Conservation (phyloP, 2,888 invertebrate species). For the Tachina grossa region DNA sequence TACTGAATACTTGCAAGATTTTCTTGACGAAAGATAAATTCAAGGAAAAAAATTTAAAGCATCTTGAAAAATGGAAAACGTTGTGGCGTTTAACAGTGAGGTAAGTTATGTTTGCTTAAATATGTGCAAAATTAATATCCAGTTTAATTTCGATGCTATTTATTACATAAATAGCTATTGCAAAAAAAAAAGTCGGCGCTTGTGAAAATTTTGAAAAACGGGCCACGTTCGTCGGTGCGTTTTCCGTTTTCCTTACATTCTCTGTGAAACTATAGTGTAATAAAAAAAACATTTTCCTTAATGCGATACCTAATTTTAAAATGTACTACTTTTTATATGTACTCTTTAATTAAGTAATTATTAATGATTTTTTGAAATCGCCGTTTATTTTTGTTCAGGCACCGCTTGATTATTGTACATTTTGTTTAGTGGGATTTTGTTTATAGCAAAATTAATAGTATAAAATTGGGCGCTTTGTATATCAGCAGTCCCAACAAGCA, state of each 20-base stretch:
- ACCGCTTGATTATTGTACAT: neutral
- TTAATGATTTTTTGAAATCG: too few species aligned
- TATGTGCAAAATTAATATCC: neutral
- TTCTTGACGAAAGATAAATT: conserved; percentile 39
- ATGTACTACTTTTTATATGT: too few species aligned
- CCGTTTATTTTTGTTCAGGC: too few species aligned
- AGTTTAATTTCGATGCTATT: neutral
- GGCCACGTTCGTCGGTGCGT: conserved; percentile 54
- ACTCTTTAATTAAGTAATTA: too few species aligned
- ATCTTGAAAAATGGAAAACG: conserved; percentile 80
- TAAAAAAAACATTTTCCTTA: too few species aligned
- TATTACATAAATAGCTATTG: conserved; percentile 64
- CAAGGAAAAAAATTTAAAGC: conserved; percentile 42
- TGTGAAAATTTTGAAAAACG: conserved; percentile 19
- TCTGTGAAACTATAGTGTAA: too few species aligned
- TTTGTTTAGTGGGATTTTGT: neutral
- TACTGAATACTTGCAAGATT: conserved; percentile 45
- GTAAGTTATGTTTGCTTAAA: conserved; percentile 74
- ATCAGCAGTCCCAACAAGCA: neutral
- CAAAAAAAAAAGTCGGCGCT: conserved; percentile 16
- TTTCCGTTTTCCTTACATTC: neutral
- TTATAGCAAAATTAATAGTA: conserved; percentile 1
- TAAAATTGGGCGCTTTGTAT: conserved; percentile 26
- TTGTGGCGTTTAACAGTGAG: conserved; percentile 82
- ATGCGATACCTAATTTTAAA: too few species aligned